phyloP scores from a whole-genome alignment of 2,113 vertebrate species.

The Ochotona princeps region DNA sequence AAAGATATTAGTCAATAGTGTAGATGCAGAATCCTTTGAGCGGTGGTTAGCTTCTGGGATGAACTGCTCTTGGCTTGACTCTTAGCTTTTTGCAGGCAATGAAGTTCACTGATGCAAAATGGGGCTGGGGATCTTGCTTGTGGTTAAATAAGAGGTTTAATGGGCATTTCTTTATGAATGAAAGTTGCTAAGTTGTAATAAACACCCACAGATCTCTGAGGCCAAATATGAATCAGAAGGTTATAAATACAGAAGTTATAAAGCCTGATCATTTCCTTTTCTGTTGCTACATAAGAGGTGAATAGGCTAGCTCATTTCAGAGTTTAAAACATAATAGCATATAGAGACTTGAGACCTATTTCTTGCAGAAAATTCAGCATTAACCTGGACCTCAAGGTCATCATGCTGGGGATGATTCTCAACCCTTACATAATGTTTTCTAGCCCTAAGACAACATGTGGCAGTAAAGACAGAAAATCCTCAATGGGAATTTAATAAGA shows the following conservation, averaged over 20 bases:
- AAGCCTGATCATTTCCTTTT: slow-evolving; percentile 53
- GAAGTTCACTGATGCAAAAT: not conserved
- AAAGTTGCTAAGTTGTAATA: slow-evolving; percentile 51
- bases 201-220: slow-evolving; percentile 62
- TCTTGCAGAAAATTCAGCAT: not conserved
- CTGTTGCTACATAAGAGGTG: slow-evolving; percentile 18
- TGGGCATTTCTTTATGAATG: slow-evolving; percentile 53
- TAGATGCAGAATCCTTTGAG: not conserved
- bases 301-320: slow-evolving; percentile 29
- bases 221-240: slow-evolving; percentile 65
- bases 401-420: not conserved
- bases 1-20: not conserved
- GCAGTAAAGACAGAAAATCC: not conserved
- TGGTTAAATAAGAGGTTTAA: not conserved
- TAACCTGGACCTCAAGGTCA: not conserved
- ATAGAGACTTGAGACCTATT: not conserved
- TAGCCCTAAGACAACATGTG: not conserved
- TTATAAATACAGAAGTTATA: slow-evolving; percentile 58
- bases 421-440: not conserved
- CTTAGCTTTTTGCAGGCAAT: not conserved
- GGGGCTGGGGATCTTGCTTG: not conserved
- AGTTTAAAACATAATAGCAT: slow-evolving; percentile 26
- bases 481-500: not conserved
- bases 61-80: not conserved
- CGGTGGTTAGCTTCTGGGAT: not conserved